phyloP scores from a whole-genome alignment of 2,113 vertebrate species.

The Piaya cayana region DNA sequence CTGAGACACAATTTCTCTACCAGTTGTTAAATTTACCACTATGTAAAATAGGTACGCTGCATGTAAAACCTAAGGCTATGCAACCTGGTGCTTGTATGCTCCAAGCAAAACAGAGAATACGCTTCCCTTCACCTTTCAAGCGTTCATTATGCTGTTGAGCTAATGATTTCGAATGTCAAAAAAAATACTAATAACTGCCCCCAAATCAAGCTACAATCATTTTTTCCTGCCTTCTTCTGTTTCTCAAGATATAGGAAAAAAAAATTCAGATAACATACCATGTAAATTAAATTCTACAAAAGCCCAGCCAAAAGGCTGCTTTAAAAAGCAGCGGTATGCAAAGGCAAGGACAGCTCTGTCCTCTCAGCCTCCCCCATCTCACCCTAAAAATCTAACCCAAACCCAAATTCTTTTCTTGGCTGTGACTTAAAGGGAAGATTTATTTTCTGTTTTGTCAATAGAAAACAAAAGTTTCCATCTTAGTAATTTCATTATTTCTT shows the following conservation, averaged over 20 bases:
- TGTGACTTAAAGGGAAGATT: background rate
- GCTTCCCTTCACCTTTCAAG: background rate
- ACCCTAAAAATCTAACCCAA: constrained; percentile 38
- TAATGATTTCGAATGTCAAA: background rate
- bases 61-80: background rate
- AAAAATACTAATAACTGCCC: background rate
- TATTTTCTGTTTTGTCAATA: background rate
- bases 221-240: background rate
- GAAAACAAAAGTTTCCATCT: constrained; percentile 6
- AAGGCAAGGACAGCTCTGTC: constrained; percentile 48
- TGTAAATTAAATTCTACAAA: constrained; percentile 65
- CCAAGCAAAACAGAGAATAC: background rate
- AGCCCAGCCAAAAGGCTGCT: constrained; percentile 56
- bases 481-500: background rate
- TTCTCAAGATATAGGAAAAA: constrained; percentile 37
- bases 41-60: background rate
- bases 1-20: background rate
- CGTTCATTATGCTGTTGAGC: background rate
- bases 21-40: background rate
- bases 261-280: constrained; percentile 22
- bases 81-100: background rate
- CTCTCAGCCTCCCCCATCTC: constrained; percentile 47
- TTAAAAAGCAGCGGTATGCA: constrained; percentile 65
- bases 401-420: constrained; percentile 44
- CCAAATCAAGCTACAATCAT: background rate